These are phyloP conservation scores for Patiria pectinifera DNA, from an alignment of 53 echinoderm and acorn worm genomes.

Conservation along the genomic window DNA sequence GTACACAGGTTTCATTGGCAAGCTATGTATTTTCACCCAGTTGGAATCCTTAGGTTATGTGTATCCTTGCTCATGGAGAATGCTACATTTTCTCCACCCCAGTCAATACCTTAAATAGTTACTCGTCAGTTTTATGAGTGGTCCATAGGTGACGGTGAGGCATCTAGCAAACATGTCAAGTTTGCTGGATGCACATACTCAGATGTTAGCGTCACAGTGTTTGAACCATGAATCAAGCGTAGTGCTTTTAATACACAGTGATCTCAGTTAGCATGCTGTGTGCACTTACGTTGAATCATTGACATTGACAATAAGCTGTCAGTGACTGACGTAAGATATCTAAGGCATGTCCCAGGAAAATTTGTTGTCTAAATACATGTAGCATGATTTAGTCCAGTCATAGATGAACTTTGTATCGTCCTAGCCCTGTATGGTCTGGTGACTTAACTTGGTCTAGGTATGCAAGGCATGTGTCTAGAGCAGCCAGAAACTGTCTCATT, in stretches of 20 bases:
- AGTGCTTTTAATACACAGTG: not conserved
- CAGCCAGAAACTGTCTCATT: not conserved
- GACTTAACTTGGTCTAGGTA: constrained; percentile 43
- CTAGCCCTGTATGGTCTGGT: not conserved
- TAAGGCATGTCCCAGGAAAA: not conserved
- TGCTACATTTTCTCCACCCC: not conserved
- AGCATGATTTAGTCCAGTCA: constrained; percentile 18
- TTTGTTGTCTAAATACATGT: constrained; percentile 4
- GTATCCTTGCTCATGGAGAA: not conserved
- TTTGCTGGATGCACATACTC: constrained; percentile 23
- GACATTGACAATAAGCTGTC: constrained; percentile 9
- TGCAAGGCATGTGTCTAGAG: constrained; percentile 30
- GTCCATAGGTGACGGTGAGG: constrained; percentile 9
- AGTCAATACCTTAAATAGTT: constrained; percentile 58
- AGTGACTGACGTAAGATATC: not conserved
- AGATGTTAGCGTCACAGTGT: constrained; percentile 41
- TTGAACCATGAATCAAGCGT: constrained; percentile 36
- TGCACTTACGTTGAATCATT: not conserved
- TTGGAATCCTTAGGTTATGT: not conserved
- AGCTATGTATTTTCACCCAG: not conserved
- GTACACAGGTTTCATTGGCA: not conserved
- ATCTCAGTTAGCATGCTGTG: not conserved
- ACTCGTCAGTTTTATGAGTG: constrained; percentile 24
- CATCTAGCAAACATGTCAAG: constrained; percentile 45
- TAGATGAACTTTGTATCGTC: not conserved